Conservation (phyloP, 2,797 vertebrate genomes). For the Florisuga fusca region DNA sequence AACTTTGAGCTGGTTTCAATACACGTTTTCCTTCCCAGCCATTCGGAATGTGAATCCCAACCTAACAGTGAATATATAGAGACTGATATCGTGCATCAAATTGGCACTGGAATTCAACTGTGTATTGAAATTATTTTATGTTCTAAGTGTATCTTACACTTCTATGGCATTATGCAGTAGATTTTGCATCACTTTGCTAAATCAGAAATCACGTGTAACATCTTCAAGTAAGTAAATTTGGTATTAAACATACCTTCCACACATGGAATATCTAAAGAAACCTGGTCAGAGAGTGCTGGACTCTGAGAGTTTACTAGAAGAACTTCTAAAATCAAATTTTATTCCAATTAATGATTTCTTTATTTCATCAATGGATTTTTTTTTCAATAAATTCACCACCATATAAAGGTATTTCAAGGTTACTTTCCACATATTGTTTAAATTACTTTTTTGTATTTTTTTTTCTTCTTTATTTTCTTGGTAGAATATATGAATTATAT, state of each 20-base stretch:
- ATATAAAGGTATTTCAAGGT: neutral
- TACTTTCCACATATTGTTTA: neutral
- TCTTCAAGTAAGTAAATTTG: neutral
- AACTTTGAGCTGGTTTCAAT: neutral
- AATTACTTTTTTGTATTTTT: neutral
- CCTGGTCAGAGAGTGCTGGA: neutral
- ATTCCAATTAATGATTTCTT: neutral
- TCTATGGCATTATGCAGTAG: neutral
- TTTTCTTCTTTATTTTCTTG: neutral
- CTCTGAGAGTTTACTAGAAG: neutral
- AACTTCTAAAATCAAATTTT: neutral
- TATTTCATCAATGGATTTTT: neutral
- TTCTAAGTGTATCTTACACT: neutral
- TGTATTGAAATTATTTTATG: neutral
- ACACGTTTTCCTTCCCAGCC: neutral
- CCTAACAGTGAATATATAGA: neutral
- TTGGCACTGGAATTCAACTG: neutral
- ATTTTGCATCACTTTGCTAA: neutral
- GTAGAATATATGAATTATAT: neutral
- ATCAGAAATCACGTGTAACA: neutral
- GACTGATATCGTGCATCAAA: fast-evolving
- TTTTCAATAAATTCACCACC: neutral
- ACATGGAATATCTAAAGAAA: neutral
- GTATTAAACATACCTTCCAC: neutral
- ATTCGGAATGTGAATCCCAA: fast-evolving